These are phyloP conservation scores for Synaphobranchus kaupii DNA, from an alignment of 2,797 vertebrate genomes.

Conservation along the genomic window DNA sequence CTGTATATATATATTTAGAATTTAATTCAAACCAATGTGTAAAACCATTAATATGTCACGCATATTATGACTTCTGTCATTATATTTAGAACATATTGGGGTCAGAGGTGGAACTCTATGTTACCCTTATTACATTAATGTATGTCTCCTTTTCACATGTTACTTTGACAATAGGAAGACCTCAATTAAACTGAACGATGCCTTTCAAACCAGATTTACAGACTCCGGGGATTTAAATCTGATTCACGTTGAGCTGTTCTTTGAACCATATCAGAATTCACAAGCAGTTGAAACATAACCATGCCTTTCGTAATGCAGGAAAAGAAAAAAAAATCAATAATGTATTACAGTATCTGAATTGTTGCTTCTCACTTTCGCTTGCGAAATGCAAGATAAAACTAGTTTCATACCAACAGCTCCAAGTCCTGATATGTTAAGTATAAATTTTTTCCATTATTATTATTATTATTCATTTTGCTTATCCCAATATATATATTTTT, in stretches of 20 bases:
- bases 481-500: too few relatives aligned
- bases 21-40: background rate
- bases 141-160: background rate
- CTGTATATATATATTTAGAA: background rate
- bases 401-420: background rate
- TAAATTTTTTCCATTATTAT: background rate
- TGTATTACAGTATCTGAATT: background rate
- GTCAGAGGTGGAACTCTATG: background rate
- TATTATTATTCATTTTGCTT: background rate
- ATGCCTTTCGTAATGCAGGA: background rate
- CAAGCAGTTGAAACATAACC: background rate
- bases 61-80: background rate
- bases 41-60: background rate
- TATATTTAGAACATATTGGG: background rate
- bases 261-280: constrained; percentile 11
- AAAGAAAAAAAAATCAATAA: background rate
- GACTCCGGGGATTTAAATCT: background rate
- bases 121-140: background rate
- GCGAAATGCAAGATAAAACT: background rate
- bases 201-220: background rate
- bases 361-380: background rate
- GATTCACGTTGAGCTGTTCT: background rate
- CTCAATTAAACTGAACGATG: background rate
- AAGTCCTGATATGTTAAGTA: background rate
- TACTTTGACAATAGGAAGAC: background rate